A percentile compares a stretch with the other conserved stretches of the same genome.
These are phyloP conservation scores for Noctua fimbriata DNA, from an alignment of 2,888 invertebrate genomes.

Conservation along the genomic window DNA sequence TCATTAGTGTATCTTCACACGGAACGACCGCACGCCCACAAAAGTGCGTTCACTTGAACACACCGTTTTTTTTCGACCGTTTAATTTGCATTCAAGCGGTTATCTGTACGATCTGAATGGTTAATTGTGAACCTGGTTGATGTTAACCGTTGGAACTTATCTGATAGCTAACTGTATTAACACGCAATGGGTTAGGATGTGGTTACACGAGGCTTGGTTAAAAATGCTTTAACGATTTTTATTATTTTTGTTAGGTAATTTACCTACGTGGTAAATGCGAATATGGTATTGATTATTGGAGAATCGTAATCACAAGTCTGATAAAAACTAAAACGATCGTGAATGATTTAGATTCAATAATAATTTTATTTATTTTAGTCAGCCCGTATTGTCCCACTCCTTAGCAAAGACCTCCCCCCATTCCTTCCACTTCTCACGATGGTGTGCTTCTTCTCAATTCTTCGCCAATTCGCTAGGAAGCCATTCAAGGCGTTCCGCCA, in stretches of 20 bases:
- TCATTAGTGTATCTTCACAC: constrained; percentile 57
- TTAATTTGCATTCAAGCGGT: constrained; percentile 83
- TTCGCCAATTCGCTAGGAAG: too few relatives aligned
- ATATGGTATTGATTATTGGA: neutral
- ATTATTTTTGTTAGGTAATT: constrained; percentile 19
- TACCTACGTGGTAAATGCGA: neutral
- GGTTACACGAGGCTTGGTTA: constrained; percentile 56
- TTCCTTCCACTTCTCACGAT: too few relatives aligned
- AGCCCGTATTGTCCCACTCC: too few relatives aligned
- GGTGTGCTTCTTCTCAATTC: too few relatives aligned
- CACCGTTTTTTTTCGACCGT: constrained; percentile 59
- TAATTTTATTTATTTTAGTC: too few relatives aligned
- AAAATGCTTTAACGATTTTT: constrained; percentile 29
- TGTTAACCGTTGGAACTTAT: constrained; percentile 83
- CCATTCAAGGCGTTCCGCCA: too few relatives aligned
- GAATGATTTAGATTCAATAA: neutral
- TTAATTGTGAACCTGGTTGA: constrained; percentile 84
- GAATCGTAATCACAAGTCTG: neutral
- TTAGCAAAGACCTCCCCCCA: too few relatives aligned
- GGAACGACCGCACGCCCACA: constrained; percentile 52
- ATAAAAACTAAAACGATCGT: neutral
- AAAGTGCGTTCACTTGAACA: constrained; percentile 49
- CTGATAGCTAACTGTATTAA: constrained; percentile 81
- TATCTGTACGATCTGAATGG: constrained; percentile 83
- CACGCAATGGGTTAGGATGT: constrained; percentile 77